Evolutionary conservation across 1,140 invertebrate species (phyloP).

Genomic region (Galleria mellonella): DNA sequence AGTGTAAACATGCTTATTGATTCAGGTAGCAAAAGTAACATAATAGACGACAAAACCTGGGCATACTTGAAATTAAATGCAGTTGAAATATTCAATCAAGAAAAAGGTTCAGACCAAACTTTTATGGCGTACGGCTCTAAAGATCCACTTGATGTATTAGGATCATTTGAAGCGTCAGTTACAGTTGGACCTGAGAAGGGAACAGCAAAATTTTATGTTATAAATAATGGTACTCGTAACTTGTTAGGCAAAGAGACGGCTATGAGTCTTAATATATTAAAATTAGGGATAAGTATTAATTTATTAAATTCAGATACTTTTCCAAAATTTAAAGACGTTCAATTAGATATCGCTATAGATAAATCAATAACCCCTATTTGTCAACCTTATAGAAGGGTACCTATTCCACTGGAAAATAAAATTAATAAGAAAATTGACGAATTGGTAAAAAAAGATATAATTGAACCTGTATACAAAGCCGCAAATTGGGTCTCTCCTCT

Average conservation of each 20-base stretch:
- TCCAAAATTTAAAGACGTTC: constrained; percentile 37
- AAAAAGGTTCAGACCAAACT: neutral
- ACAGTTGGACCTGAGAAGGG: neutral
- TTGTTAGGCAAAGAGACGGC: constrained; percentile 22
- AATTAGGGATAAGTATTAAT: constrained; percentile 13
- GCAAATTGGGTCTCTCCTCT: constrained; percentile 49
- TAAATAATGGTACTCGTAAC: constrained; percentile 17
- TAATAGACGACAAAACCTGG: constrained; percentile 15
- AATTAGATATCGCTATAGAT: constrained; percentile 33
- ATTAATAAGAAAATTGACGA: constrained; percentile 25
- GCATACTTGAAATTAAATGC: neutral
- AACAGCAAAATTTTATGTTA: neutral
- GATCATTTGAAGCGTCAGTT: constrained; percentile 15
- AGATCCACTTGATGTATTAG: constrained; percentile 16
- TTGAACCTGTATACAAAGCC: constrained; percentile 37
- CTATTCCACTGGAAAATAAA: constrained; percentile 28
- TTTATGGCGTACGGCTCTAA: constrained; percentile 13
- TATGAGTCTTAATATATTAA: constrained; percentile 19
- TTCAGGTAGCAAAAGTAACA: constrained; percentile 15
- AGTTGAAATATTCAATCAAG: constrained; percentile 2
- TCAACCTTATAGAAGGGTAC: constrained; percentile 38
- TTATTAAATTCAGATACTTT: constrained; percentile 17
- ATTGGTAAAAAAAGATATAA: constrained; percentile 31
- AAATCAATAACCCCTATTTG: constrained; percentile 22
- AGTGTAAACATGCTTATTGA: constrained; percentile 17